Evolutionary conservation across 2,797 vertebrate genomes (phyloP), one percentile per base, ranked within the genome.

Genomic region (Cryptoprocta ferox): DNA sequence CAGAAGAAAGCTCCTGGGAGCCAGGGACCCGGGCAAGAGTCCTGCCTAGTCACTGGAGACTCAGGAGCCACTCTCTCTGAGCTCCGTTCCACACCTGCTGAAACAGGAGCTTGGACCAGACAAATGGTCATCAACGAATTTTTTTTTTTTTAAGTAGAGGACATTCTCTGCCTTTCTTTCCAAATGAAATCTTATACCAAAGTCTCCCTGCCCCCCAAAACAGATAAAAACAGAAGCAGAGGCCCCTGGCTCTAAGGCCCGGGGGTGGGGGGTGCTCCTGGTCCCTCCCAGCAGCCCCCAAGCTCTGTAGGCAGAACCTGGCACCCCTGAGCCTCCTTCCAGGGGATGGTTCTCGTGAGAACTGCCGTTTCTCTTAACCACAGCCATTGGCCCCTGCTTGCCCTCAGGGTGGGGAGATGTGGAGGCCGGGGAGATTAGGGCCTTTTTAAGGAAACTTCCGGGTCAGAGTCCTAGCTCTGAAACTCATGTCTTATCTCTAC

Each of bases 371-470:
- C 80, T 89, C 56, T 37, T 37, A 59, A 76, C 82, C 68, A 68
- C 1, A 2, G 79, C n/a, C 18, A 18, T 0, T 18, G 56, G n/a
- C 50, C 32, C 75, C 48, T 0, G 0, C 7, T 30, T 6, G 32
- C 59, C 82, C 71, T 66, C n/a, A 5, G 42, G n/a, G 42, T 11
- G 6, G 42, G 68, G 4, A 48, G 37, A 42, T 28, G 2, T 15
- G 37, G 35, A 45, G 63, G 70, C 65, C 1, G 9, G 30, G 68
- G 53, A 96, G 66, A 85, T 71, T 4, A 76, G 59, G 76, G 71
- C n/a, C 50, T 65, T 97, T 96, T 95, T 30, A 87, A 84, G 63
- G 87, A 90, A 50, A 71, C 87, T 79, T 80, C 65, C 2, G 1
- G 93, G 89, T 88, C 85, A 59, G 83, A 89, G 39, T 78, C 19